Evolutionary conservation across 2,113 vertebrate genomes (phyloP).

Genomic region (Syngnathoides biaculeatus): DNA sequence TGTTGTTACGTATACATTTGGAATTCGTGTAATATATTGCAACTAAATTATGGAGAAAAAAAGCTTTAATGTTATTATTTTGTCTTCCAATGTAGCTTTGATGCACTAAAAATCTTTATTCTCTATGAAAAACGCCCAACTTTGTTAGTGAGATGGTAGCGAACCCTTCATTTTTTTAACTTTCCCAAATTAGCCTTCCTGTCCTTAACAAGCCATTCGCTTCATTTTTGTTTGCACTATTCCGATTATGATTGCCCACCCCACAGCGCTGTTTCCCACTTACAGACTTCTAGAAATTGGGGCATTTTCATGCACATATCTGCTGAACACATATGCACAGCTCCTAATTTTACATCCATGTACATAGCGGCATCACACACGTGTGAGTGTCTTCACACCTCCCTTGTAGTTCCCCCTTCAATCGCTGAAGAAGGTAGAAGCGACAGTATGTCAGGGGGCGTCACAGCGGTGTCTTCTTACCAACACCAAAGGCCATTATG

Average conservation of each 20-base stretch:
- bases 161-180: conserved; percentile 32
- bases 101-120: conserved; percentile 78
- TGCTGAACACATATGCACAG: conserved; percentile 22
- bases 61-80: conserved; percentile 72
- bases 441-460: conserved; percentile 51
- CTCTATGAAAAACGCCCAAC: conserved; percentile 51
- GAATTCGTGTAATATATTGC: conserved; percentile 80
- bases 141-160: conserved; percentile 33
- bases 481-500: conserved; percentile 53
- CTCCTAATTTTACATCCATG: not conserved
- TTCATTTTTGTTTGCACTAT: conserved; percentile 71
- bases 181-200: conserved; percentile 49
- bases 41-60: conserved; percentile 74
- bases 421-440: conserved; percentile 40
- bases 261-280: conserved; percentile 17
- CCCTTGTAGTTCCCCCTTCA: conserved; percentile 41
- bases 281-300: conserved; percentile 29
- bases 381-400: conserved; percentile 61
- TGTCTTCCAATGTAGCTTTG: conserved; percentile 75
- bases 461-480: conserved; percentile 62
- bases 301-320: conserved; percentile 25
- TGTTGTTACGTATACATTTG: conserved; percentile 73
- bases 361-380: conserved; percentile 50
- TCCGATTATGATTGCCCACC: conserved; percentile 31
- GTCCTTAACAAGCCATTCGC: conserved; percentile 45